A percentile compares a stretch with the other conserved stretches of the same genome.
phyloP scores from a whole-genome alignment of 1,140 invertebrate genomes.

The Sarcophaga bullata region DNA sequence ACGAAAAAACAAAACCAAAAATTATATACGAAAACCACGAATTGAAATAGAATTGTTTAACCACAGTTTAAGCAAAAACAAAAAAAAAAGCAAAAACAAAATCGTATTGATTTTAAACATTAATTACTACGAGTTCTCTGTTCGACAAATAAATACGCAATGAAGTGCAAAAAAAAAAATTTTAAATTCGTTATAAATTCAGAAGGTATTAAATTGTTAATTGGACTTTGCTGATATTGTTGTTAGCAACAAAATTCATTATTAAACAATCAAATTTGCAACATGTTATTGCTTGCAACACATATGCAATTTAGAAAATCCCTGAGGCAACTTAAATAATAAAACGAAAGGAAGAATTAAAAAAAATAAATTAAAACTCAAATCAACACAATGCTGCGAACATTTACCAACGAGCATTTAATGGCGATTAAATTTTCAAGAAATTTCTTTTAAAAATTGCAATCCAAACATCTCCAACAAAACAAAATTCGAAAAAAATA shows the following conservation, averaged over 20 bases:
- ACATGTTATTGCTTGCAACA: slow-evolving; percentile 2
- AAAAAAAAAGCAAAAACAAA: background rate
- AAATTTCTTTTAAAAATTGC: too few species aligned
- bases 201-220: background rate
- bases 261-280: background rate
- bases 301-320: background rate
- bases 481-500: too few species aligned
- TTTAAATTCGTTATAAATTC: background rate
- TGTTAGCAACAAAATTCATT: too few species aligned
- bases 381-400: too few species aligned
- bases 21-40: background rate
- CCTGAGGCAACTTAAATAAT: background rate
- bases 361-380: background rate
- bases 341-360: background rate
- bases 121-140: background rate
- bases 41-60: background rate
- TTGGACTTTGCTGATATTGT: background rate
- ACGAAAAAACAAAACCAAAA: background rate
- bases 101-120: background rate
- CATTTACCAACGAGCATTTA: too few species aligned
- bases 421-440: too few species aligned
- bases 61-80: background rate
- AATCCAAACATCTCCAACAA: too few species aligned
- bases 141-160: background rate
- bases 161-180: background rate